These are phyloP conservation scores for Paracyclopina nana DNA, from an alignment of 1,140 invertebrate species.

Conservation along the genomic window DNA sequence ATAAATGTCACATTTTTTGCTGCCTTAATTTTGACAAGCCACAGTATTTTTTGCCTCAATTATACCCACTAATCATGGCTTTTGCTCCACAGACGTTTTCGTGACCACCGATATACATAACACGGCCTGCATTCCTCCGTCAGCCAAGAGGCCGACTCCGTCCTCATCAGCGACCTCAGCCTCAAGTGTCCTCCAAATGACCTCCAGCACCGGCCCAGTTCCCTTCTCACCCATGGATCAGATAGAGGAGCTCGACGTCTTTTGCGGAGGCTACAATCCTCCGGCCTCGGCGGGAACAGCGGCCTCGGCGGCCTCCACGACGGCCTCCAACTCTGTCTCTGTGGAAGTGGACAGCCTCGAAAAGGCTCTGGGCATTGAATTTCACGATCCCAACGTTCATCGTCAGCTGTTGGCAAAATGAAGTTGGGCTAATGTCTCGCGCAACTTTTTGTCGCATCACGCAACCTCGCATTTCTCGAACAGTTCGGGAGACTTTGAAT, in stretches of 20 bases:
- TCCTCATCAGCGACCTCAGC: too few species aligned
- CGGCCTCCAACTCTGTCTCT: too few species aligned
- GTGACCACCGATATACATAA: not conserved
- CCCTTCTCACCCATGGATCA: constrained; percentile 11
- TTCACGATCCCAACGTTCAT: not conserved
- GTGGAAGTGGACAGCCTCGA: constrained; percentile 5
- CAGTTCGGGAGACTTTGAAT: not conserved
- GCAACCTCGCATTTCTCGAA: not conserved
- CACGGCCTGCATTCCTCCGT: not conserved
- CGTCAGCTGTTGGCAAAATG: constrained; percentile 10
- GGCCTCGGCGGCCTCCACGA: too few species aligned
- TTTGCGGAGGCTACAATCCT: not conserved
- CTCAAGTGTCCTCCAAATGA: too few species aligned
- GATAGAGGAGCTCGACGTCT: constrained; percentile 2
- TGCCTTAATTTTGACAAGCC: not conserved
- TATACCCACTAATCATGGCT: not conserved
- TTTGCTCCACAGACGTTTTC: not conserved
- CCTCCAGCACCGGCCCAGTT: not conserved
- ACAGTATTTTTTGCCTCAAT: not conserved
- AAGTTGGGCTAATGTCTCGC: not conserved
- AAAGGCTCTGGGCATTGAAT: constrained; percentile 11
- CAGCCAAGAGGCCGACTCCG: not conserved
- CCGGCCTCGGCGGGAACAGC: too few species aligned
- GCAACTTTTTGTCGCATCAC: not conserved
- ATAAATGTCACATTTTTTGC: too few species aligned